Base-by-base conservation (phyloP, 2,113 vertebrate species). In the Nasalis larvatus region DNA sequence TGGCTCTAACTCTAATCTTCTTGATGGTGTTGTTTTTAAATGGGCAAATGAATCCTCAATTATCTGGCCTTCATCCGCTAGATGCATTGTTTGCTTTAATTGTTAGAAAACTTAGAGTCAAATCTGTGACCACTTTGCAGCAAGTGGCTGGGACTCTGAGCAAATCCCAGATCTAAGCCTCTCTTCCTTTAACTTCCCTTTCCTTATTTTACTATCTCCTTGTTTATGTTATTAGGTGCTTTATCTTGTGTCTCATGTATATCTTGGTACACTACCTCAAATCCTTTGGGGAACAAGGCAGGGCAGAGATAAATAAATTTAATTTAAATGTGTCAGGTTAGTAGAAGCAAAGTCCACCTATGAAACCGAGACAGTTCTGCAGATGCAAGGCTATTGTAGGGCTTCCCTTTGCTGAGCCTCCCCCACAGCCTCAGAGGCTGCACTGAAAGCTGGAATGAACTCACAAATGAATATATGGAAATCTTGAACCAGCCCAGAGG, bases 241-340 rank as follows among this genome's bases (percentile, higher is more conserved):
- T 82, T 71, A 66, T 82, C 94, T 82, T 74, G 49, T 60, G 76
- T 30, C 47, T 81, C 9, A 3, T 17, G 10, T 47, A 1, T 56
- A 42, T 66, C 94, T 88, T 71, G 45, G 56, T 30, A 42, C 14
- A 63, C 54, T 56, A 14, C 58, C 76, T 82, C 42, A n/a, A 81
- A 21, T 77, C 82, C 66, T 85, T 74, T 69, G 89, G 78, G 94
- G 78, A 88, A 86, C 66, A 58, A 97, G 94, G 66, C 52, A 78
- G 88, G 94, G 68, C 73, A 71, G 80, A 54, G 78, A 92, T 93
- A 73, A 77, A 42, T 69, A 68, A 10, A 68, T 84, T 91, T 40
- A 68, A 88, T 83, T 91, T 91, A 91, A 92, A 80, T 6, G 52
- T 86, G 86, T 63, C 32, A 23, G 82, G 58, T 73, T 68, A 42